Evolutionary conservation across 2,888 invertebrate genomes (phyloP).

Genomic region (Helobdella robusta): DNA sequence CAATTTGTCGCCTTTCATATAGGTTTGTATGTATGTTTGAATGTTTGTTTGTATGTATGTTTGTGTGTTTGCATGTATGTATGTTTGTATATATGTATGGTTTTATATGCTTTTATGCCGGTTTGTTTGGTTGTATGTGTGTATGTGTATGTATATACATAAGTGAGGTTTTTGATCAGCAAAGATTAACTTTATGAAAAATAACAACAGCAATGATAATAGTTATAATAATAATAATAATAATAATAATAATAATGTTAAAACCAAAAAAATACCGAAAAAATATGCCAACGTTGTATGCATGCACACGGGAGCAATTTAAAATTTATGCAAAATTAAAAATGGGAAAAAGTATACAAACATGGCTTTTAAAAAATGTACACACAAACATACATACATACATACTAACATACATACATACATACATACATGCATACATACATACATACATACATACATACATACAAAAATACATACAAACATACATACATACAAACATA

Average conservation of each 20-base stretch:
- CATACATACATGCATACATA: slow-evolving; percentile 23
- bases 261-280: neutral
- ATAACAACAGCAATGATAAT: neutral
- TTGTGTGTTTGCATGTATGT: too few relatives aligned
- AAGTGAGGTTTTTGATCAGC: neutral
- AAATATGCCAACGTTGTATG: too few relatives aligned
- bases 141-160: neutral
- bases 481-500: slow-evolving; percentile 25
- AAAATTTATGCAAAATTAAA: neutral
- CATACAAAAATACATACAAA: slow-evolving; percentile 26
- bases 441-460: slow-evolving; percentile 25
- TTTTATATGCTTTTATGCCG: too few relatives aligned
- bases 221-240: slow-evolving; percentile 5
- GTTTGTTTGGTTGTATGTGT: too few relatives aligned
- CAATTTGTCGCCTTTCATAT: too few relatives aligned
- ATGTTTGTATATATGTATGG: too few relatives aligned
- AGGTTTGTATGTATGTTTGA: too few relatives aligned
- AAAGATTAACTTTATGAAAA: neutral
- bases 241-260: slow-evolving; percentile 7
- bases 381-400: slow-evolving; percentile 23
- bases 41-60: too few relatives aligned
- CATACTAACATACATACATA: slow-evolving; percentile 20
- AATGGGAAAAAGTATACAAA: neutral
- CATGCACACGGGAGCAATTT: neutral
- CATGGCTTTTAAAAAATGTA: neutral